Conservation (phyloP, 2,888 invertebrate genomes). For the Gymnocheta viridis region DNA sequence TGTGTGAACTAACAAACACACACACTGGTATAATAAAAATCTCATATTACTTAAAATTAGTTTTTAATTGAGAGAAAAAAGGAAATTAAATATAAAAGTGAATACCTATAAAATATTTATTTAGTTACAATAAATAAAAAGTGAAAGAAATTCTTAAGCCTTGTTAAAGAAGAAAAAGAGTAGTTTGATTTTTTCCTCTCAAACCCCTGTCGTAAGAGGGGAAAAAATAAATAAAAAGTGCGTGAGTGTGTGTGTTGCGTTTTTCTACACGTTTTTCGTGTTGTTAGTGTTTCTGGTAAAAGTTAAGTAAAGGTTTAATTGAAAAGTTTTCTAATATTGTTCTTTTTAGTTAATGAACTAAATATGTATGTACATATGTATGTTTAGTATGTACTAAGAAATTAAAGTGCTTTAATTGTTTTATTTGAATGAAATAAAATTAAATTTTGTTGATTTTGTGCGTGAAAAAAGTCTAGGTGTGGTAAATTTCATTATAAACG, state of each 20-base stretch:
- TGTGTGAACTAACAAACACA: not conserved
- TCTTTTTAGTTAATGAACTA: not conserved
- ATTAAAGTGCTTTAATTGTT: slow-evolving; percentile 2
- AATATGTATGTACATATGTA: too few species aligned
- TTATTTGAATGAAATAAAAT: not conserved
- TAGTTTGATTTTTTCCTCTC: not conserved
- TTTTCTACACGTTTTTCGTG: slow-evolving; percentile 17
- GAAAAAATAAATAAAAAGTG: slow-evolving; percentile 23
- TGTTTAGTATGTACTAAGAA: too few species aligned
- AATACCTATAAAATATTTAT: not conserved
- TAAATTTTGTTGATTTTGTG: not conserved
- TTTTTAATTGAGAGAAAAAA: not conserved
- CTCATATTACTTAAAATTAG: not conserved
- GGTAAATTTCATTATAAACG: slow-evolving; percentile 27
- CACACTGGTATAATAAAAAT: not conserved
- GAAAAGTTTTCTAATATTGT: not conserved
- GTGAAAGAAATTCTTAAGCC: not conserved
- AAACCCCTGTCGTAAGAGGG: not conserved
- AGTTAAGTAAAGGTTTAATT: slow-evolving; percentile 3
- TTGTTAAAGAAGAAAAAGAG: not conserved
- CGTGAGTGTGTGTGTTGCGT: slow-evolving; percentile 9
- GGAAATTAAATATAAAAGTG: not conserved
- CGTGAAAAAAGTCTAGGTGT: slow-evolving; percentile 29
- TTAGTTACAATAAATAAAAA: not conserved
- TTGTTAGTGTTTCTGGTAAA: slow-evolving; percentile 21